Evolutionary conservation across 1,140 invertebrate genomes (phyloP).

Genomic region (Chionoecetes opilio): DNA sequence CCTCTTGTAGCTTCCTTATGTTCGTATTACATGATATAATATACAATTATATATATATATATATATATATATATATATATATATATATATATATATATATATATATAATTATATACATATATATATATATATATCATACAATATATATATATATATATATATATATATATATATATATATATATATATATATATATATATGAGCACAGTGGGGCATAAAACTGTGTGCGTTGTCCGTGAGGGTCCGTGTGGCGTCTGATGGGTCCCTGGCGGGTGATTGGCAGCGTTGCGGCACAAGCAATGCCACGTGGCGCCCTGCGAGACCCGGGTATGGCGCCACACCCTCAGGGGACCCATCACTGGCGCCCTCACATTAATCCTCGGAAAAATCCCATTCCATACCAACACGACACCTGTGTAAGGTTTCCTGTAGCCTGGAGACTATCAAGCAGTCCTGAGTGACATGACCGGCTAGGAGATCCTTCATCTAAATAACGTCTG

Average conservation of each 20-base stretch:
- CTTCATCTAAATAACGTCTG: not conserved
- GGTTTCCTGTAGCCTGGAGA: not conserved
- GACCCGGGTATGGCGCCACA: not conserved
- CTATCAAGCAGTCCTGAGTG: too few relatives aligned
- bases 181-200: too few relatives aligned
- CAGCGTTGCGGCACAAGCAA: not conserved
- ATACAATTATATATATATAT: too few relatives aligned
- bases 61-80: too few relatives aligned
- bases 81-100: too few relatives aligned
- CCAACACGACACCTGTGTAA: not conserved
- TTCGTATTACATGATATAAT: too few relatives aligned
- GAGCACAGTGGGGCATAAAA: slow-evolving; percentile 27
- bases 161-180: too few relatives aligned
- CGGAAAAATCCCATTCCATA: not conserved
- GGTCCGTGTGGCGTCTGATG: not conserved
- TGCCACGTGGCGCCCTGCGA: not conserved
- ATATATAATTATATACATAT: too few relatives aligned
- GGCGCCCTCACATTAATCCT: not conserved
- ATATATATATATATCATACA: too few relatives aligned
- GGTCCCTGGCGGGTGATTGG: not conserved
- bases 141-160: too few relatives aligned
- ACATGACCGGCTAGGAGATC: not conserved
- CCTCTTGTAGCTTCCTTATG: too few relatives aligned
- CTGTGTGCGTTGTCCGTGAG: not conserved
- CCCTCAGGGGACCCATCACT: not conserved